A percentile compares a stretch with the other conserved stretches of the same genome.
These are phyloP conservation scores for Desmophyllum pertusum DNA, from an alignment of 92 coral and sea anemone genomes.

Conservation along the genomic window DNA sequence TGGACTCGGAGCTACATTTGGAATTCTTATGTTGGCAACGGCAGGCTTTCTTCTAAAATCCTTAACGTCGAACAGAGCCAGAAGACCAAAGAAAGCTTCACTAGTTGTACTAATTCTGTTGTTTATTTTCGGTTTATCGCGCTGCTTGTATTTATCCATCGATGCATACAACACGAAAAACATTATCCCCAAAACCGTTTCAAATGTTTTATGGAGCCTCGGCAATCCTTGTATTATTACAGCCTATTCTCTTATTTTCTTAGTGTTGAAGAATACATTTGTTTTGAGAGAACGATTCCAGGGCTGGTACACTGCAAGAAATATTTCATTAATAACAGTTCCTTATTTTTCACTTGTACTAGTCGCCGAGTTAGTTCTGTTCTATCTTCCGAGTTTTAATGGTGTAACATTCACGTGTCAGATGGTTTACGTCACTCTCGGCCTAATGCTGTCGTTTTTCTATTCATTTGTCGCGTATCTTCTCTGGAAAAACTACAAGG, in stretches of 20 bases:
- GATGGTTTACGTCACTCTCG: slow-evolving; percentile 10
- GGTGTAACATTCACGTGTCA: slow-evolving; percentile 40
- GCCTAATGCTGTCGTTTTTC: slow-evolving; percentile 28
- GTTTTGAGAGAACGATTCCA: slow-evolving; percentile 31
- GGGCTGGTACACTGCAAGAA: slow-evolving; percentile 40
- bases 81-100: slow-evolving; percentile 5
- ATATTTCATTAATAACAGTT: slow-evolving; percentile 2
- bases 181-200: slow-evolving; percentile 13
- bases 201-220: slow-evolving; percentile 31
- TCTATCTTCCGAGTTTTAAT: slow-evolving; percentile 13
- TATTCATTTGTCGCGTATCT: slow-evolving; percentile 20
- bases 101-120: slow-evolving; percentile 8
- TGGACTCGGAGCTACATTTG: slow-evolving; percentile 46
- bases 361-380: slow-evolving; percentile 25
- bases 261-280: slow-evolving; percentile 41
- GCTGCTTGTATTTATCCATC: slow-evolving; percentile 29
- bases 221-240: slow-evolving; percentile 46
- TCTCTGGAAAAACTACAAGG: slow-evolving; percentile 33
- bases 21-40: slow-evolving; percentile 10
- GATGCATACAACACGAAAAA: slow-evolving; percentile 44
- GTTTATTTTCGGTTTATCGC: slow-evolving; percentile 35
- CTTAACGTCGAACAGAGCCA: background rate
- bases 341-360: slow-evolving; percentile 33
- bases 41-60: background rate
- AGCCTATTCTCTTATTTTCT: slow-evolving; percentile 33